These are phyloP conservation scores for Argya squamiceps DNA, from an alignment of 2,797 vertebrate genomes.

Conservation along the genomic window DNA sequence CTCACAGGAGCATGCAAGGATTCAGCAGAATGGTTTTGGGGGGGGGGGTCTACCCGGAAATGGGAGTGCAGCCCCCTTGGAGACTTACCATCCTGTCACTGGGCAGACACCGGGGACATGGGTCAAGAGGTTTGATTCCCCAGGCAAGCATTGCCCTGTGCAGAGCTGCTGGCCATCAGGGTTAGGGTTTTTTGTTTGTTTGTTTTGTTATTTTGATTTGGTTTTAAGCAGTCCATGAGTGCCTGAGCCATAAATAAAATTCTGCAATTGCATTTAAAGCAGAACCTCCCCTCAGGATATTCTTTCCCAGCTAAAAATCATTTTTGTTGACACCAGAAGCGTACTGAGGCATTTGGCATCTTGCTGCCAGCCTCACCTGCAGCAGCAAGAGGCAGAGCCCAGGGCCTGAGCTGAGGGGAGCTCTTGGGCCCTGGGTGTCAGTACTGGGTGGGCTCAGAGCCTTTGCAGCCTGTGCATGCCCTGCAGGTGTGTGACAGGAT, in stretches of 20 bases:
- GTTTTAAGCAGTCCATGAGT: not conserved
- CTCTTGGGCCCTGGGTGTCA: not conserved
- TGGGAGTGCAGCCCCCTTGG: accelerated
- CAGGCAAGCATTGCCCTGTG: not conserved
- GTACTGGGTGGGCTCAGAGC: not conserved
- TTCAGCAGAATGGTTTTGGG: not conserved
- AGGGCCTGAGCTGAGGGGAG: not conserved
- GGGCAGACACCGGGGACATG: not conserved
- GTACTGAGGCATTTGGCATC: not conserved
- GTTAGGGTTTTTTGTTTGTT: not conserved
- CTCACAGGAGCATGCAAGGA: accelerated
- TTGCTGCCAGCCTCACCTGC: not conserved
- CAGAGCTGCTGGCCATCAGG: not conserved
- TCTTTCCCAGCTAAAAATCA: not conserved
- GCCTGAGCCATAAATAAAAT: not conserved
- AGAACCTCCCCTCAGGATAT: not conserved
- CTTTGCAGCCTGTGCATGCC: not conserved
- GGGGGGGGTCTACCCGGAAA: not conserved
- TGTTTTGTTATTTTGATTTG: not conserved
- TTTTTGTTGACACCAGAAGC: not conserved
- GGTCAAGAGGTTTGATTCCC: not conserved
- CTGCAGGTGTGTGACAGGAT: not conserved
- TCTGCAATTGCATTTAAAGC: not conserved
- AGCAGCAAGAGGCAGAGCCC: not conserved
- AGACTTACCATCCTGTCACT: not conserved